Percentiles rank a stretch among this genome's conserved stretches.
These are phyloP conservation scores for Misgurnus anguillicaudatus DNA, from an alignment of 2,113 vertebrate genomes.

Conservation along the genomic window DNA sequence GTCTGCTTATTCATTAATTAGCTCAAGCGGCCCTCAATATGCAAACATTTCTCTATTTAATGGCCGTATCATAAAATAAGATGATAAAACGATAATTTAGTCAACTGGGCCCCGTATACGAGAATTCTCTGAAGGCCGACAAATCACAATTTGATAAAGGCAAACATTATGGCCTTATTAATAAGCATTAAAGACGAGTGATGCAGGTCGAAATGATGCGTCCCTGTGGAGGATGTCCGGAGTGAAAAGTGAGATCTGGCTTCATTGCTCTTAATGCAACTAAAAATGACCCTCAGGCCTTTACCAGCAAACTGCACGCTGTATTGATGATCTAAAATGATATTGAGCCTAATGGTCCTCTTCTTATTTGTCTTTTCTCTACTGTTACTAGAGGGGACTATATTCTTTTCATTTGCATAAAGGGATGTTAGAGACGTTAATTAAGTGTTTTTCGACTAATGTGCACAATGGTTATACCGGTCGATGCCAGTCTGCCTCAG, in stretches of 20 bases:
- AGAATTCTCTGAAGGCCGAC: conserved; percentile 20
- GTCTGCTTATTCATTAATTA: conserved; percentile 10
- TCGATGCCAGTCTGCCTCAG: neutral
- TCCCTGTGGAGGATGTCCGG: conserved; percentile 20
- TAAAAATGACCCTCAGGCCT: conserved; percentile 58
- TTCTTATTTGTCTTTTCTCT: conserved; percentile 48
- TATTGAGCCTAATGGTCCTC: conserved; percentile 66
- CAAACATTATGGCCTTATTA: conserved; percentile 60
- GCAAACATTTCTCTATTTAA: conserved; percentile 26
- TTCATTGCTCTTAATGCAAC: conserved; percentile 52
- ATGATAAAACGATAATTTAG: conserved; percentile 11
- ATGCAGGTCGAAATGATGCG: conserved; percentile 1
- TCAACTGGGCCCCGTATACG: conserved; percentile 8
- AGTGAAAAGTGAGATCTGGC: conserved; percentile 49
- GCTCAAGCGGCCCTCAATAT: conserved; percentile 3
- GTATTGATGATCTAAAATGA: conserved; percentile 52
- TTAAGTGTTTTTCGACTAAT: conserved; percentile 18
- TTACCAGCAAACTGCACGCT: conserved; percentile 44
- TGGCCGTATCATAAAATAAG: conserved; percentile 8
- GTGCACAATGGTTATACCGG: neutral
- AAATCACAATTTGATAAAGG: conserved; percentile 51
- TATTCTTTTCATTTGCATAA: neutral
- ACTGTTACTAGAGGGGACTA: neutral
- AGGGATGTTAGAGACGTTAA: conserved; percentile 13
- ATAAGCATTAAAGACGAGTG: conserved; percentile 55